These are phyloP conservation scores for Notamacropus eugenii DNA, from an alignment of 2,797 vertebrate species.

Conservation along the genomic window DNA sequence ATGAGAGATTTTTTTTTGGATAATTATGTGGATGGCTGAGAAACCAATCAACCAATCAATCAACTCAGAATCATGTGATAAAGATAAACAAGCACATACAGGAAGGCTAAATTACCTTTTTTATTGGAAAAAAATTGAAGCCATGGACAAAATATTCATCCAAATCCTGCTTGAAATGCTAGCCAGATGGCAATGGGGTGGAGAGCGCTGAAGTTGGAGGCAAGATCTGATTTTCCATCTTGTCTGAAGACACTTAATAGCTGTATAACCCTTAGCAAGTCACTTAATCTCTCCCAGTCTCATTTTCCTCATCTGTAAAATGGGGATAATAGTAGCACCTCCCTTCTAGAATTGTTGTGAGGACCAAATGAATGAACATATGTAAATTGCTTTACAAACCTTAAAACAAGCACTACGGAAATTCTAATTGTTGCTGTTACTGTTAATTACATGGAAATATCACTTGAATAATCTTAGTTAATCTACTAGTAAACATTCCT, in stretches of 20 bases:
- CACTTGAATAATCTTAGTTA: not conserved
- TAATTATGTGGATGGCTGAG: not conserved
- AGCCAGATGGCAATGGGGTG: not conserved
- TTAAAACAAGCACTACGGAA: not conserved
- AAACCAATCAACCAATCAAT: not conserved
- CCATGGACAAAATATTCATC: not conserved
- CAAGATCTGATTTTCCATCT: not conserved
- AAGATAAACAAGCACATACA: accelerated
- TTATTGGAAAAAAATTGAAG: not conserved
- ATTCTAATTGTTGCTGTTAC: not conserved
- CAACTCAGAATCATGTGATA: not conserved
- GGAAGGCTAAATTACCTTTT: not conserved
- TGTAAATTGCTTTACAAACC: not conserved
- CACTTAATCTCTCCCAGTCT: not conserved
- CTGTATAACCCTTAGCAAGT: not conserved
- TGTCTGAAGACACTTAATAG: not conserved
- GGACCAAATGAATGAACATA: not conserved
- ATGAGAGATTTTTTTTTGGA: not conserved
- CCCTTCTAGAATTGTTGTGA: not conserved
- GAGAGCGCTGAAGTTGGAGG: not conserved
- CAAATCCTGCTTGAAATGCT: not conserved
- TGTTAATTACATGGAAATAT: not conserved
- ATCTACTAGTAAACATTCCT: not conserved
- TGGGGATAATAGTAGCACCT: not conserved
- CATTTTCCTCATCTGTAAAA: not conserved